A percentile compares a stretch with the other conserved stretches of the same genome.
Evolutionary conservation across 2,888 invertebrate species (phyloP).

Genomic region (Andrena flavipes): DNA sequence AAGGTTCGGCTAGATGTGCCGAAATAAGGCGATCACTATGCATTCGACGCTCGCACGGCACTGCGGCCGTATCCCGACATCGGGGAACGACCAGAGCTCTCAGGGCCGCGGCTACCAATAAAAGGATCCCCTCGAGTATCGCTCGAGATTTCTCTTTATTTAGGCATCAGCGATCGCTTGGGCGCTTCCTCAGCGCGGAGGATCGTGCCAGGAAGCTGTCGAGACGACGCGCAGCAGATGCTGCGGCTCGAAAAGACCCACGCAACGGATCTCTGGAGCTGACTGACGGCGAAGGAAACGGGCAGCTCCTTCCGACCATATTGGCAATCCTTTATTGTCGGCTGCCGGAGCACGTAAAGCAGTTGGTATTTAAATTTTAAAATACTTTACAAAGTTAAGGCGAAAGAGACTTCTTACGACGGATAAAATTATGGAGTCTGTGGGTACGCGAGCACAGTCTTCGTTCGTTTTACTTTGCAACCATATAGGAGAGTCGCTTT

Average conservation of each 20-base stretch:
- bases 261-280: not conserved
- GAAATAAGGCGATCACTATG: conserved; percentile 80
- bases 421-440: no score
- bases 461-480: no score
- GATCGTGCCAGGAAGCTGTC: conserved; percentile 52
- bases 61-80: conserved; percentile 44
- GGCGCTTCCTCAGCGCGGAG: conserved; percentile 29
- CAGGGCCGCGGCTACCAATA: conserved; percentile 60
- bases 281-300: conserved; percentile 6
- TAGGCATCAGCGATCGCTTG: conserved; percentile 72
- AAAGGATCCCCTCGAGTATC: conserved; percentile 52
- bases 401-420: no score
- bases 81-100: conserved; percentile 30
- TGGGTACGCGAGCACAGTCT: no score
- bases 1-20: conserved; percentile 41
- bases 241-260: conserved; percentile 23
- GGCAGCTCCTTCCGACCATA: conserved; percentile 10
- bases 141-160: conserved; percentile 73
- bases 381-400: no score
- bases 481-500: not conserved
- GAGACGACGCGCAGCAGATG: conserved; percentile 33
- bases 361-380: no score
- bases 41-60: conserved; percentile 70
- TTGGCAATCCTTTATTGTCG: not conserved
- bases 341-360: not conserved